Evolutionary conservation across 2,888 invertebrate species (phyloP).

Genomic region (Epinotia nisella): DNA sequence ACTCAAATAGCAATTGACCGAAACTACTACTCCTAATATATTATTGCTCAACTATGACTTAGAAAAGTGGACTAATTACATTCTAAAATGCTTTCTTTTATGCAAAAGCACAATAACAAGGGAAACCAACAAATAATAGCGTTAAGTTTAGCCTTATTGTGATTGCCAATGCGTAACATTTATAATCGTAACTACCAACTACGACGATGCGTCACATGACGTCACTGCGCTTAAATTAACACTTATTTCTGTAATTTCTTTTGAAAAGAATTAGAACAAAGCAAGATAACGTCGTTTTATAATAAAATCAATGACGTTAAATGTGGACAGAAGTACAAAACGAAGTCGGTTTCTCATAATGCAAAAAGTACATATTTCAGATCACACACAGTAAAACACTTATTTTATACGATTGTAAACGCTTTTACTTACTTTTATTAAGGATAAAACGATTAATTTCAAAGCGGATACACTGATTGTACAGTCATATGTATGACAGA

Average conservation of each 20-base stretch:
- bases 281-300: slow-evolving; percentile 61
- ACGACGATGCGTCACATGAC: slow-evolving; percentile 19
- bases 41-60: slow-evolving; percentile 47
- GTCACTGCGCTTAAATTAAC: slow-evolving; percentile 29
- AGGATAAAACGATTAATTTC: slow-evolving; percentile 63
- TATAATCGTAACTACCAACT: slow-evolving; percentile 28
- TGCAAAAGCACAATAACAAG: slow-evolving; percentile 60
- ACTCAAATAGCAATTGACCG: slow-evolving; percentile 60
- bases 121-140: slow-evolving; percentile 50
- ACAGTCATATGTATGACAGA: slow-evolving; percentile 80
- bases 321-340: slow-evolving; percentile 54
- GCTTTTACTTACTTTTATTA: slow-evolving; percentile 67
- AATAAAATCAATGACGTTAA: slow-evolving; percentile 79
- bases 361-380: slow-evolving; percentile 44
- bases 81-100: slow-evolving; percentile 55
- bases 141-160: slow-evolving; percentile 47
- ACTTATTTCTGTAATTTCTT: slow-evolving; percentile 39
- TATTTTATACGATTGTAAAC: slow-evolving; percentile 46
- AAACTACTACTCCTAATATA: slow-evolving; percentile 51
- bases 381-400: slow-evolving; percentile 45
- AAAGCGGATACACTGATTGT: slow-evolving; percentile 77
- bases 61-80: slow-evolving; percentile 55
- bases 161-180: slow-evolving; percentile 39
- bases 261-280: slow-evolving; percentile 46
- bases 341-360: slow-evolving; percentile 46